A percentile compares a stretch with the other conserved stretches of the same genome.
Conservation (phyloP, 2,888 invertebrate genomes). For the Melanotus villosus region DNA sequence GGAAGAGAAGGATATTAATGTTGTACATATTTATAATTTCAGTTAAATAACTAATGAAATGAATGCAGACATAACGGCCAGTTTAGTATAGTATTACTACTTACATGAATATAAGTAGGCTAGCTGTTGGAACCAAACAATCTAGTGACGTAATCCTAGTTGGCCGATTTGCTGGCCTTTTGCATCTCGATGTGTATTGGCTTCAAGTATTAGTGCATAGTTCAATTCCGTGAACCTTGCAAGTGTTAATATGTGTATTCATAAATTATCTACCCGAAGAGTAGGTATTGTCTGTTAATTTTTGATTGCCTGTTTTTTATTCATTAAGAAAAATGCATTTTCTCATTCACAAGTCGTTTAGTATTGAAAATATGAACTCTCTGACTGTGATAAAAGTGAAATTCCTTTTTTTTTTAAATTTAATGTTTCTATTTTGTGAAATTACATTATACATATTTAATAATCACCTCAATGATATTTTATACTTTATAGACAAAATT, state of each 20-base stretch:
- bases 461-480: slow-evolving; percentile 32
- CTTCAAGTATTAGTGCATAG: slow-evolving; percentile 67
- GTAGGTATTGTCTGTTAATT: too few species aligned
- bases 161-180: slow-evolving; percentile 60
- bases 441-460: slow-evolving; percentile 1
- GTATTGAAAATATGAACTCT: slow-evolving; percentile 60
- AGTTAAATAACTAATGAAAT: slow-evolving; percentile 56
- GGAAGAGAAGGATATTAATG: slow-evolving; percentile 30
- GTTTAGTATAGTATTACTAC: slow-evolving; percentile 80
- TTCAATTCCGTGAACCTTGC: slow-evolving; percentile 66
- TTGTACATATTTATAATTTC: slow-evolving; percentile 41
- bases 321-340: slow-evolving; percentile 21
- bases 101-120: slow-evolving; percentile 56
- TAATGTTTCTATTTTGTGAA: neutral
- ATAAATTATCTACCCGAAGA: too few species aligned
- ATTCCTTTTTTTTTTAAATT: slow-evolving; percentile 50
- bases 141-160: slow-evolving; percentile 63
- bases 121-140: slow-evolving; percentile 68
- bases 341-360: slow-evolving; percentile 11
- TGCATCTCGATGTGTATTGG: slow-evolving; percentile 68
- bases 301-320: too few species aligned
- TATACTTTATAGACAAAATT: too few species aligned
- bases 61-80: slow-evolving; percentile 72
- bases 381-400: slow-evolving; percentile 67
- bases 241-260: slow-evolving; percentile 58